Percentiles rank a stretch among this genome's conserved stretches.
Evolutionary conservation across 2,888 invertebrate genomes (phyloP).

Genomic region (Pardosa pseudoannulata): DNA sequence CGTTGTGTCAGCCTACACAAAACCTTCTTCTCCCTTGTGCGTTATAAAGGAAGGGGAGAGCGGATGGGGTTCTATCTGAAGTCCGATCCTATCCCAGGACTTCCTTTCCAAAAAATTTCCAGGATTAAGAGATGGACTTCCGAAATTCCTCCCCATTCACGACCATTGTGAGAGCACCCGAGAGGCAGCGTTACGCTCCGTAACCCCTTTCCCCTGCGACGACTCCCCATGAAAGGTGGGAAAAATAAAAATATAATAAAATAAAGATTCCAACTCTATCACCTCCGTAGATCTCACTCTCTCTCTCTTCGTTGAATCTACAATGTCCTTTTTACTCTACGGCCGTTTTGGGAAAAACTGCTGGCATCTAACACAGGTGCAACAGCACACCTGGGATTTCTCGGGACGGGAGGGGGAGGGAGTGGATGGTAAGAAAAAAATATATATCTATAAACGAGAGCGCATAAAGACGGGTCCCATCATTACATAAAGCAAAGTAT

Average conservation of each 20-base stretch:
- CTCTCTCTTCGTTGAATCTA: no score
- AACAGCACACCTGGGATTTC: conserved; percentile 8
- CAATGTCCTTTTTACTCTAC: neutral
- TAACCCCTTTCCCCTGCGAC: neutral
- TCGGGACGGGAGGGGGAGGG: no score
- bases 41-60: no score
- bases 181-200: neutral
- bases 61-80: neutral
- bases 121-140: conserved; percentile 17
- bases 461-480: neutral
- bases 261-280: neutral
- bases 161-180: neutral
- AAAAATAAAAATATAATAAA: neutral
- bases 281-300: neutral
- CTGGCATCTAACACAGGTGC: conserved; percentile 22
- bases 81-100: neutral
- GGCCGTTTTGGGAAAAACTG: neutral
- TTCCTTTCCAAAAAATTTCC: conserved; percentile 12
- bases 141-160: neutral
- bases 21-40: no score
- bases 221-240: neutral
- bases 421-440: no score
- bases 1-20: no score
- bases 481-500: neutral
- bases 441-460: neutral